Evolutionary conservation across 2,888 invertebrate species (phyloP).

Genomic region (Torymus tubicola): DNA sequence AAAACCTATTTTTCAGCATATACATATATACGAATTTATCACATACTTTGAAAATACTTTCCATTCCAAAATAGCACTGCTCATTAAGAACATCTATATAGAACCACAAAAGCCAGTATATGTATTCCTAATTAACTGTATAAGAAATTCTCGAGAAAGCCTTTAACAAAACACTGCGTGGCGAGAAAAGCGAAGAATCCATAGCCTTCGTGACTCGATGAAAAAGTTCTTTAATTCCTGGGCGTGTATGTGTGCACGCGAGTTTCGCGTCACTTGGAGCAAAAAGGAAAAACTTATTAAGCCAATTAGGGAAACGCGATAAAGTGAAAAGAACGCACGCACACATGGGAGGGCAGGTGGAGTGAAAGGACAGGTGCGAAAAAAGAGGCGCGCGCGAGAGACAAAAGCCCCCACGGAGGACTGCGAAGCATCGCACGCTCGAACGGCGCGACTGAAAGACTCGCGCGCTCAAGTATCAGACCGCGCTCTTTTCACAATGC

Average conservation of each 20-base stretch:
- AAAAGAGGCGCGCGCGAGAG: conserved; percentile 65
- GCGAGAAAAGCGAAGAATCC: conserved; percentile 27
- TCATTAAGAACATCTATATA: conserved; percentile 9
- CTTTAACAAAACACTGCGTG: conserved; percentile 32
- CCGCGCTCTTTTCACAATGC: conserved; percentile 65
- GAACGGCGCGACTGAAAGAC: conserved; percentile 66
- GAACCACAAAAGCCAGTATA: background rate
- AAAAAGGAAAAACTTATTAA: conserved; percentile 59
- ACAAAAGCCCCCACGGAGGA: conserved; percentile 53
- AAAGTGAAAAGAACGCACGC: conserved; percentile 53
- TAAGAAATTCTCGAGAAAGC: background rate
- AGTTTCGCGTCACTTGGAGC: conserved; percentile 31
- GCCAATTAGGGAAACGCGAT: conserved; percentile 60
- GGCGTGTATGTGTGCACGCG: conserved; percentile 37
- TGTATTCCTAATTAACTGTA: conserved; percentile 20
- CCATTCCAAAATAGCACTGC: background rate
- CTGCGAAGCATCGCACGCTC: conserved; percentile 56
- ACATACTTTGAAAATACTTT: conserved; percentile 1
- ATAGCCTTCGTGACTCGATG: conserved; percentile 2
- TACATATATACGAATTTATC: background rate
- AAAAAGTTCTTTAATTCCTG: conserved; percentile 18
- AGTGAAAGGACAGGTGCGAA: conserved; percentile 54
- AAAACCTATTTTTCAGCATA: too few relatives aligned
- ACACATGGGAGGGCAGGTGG: conserved; percentile 50
- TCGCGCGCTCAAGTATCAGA: conserved; percentile 65